A percentile compares a stretch with the other conserved stretches of the same genome.
phyloP scores from a whole-genome alignment of 2,113 vertebrate species.

The Anser brachyrhynchus region DNA sequence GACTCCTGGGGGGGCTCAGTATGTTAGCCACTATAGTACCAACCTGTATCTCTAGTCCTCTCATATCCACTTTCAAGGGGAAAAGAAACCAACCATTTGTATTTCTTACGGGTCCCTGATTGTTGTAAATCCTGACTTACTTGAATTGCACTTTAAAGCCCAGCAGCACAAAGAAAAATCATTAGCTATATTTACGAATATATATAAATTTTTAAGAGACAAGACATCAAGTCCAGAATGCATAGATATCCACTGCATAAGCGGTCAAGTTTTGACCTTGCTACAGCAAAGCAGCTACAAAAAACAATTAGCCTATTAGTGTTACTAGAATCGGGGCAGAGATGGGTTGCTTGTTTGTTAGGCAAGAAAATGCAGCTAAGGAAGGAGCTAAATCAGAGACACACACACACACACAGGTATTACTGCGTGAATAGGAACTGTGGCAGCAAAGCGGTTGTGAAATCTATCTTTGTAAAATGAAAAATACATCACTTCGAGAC shows the following conservation, averaged over 20 bases:
- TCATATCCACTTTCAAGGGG: not conserved
- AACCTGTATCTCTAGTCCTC: not conserved
- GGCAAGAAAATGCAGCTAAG: not conserved
- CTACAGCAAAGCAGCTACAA: not conserved
- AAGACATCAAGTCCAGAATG: too few relatives aligned
- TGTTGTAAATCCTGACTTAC: constrained; percentile 14
- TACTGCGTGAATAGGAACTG: not conserved
- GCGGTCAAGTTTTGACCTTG: not conserved
- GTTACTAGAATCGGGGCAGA: not conserved
- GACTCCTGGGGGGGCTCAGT: not conserved
- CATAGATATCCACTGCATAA: constrained; percentile 8
- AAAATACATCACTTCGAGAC: not conserved
- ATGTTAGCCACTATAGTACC: not conserved
- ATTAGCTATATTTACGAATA: not conserved
- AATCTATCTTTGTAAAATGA: not conserved
- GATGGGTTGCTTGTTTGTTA: not conserved
- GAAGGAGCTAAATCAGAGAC: not conserved
- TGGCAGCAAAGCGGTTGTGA: not conserved
- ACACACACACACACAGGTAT: not conserved
- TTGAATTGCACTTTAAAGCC: constrained; percentile 64
- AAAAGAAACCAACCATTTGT: not conserved
- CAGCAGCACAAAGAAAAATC: constrained; percentile 42
- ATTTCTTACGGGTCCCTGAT: not conserved
- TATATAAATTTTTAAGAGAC: not conserved
- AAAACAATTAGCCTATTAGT: not conserved